Evolutionary conservation across 1,140 invertebrate genomes (phyloP).

Genomic region (Caenorhabditis inopinata): DNA sequence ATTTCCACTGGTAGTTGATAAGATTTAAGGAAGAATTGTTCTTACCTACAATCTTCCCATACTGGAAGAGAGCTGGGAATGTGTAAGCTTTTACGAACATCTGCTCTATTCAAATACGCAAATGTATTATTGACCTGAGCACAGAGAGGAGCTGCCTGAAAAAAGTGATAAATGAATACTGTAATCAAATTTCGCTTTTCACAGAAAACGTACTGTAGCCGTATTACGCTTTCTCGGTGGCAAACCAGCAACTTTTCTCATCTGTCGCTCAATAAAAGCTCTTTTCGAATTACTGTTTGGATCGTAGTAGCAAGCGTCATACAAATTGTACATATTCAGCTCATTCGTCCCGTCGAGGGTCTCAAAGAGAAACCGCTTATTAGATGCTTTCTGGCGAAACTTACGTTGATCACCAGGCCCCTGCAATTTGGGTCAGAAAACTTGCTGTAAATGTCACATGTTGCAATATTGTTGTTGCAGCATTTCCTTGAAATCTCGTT

Average conservation of each 20-base stretch:
- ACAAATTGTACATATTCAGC: slow-evolving; percentile 35
- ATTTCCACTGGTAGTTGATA: no score
- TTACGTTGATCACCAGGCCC: background rate
- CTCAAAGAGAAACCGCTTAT: background rate
- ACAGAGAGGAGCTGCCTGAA: slow-evolving; percentile 28
- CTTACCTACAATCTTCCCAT: slow-evolving; percentile 37
- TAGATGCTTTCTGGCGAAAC: no score
- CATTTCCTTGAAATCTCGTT: background rate
- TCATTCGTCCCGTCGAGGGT: slow-evolving; percentile 11
- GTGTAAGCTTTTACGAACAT: slow-evolving; percentile 43
- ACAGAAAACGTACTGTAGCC: background rate
- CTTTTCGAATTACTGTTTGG: slow-evolving; percentile 5
- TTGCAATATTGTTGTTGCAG: slow-evolving; percentile 39
- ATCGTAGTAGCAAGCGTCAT: slow-evolving; percentile 32
- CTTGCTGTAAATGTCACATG: slow-evolving; percentile 36
- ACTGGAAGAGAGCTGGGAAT: slow-evolving; percentile 36
- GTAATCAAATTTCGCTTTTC: background rate
- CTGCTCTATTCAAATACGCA: slow-evolving; percentile 45
- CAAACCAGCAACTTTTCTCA: background rate
- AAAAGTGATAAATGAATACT: background rate
- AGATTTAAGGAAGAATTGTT: no score
- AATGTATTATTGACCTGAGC: slow-evolving; percentile 31
- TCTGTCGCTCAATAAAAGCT: slow-evolving; percentile 1
- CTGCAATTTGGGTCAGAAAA: slow-evolving; percentile 2
- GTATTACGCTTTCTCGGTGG: background rate